Evolutionary conservation across 2,888 invertebrate species (phyloP).

Genomic region (Vanessa cardui): DNA sequence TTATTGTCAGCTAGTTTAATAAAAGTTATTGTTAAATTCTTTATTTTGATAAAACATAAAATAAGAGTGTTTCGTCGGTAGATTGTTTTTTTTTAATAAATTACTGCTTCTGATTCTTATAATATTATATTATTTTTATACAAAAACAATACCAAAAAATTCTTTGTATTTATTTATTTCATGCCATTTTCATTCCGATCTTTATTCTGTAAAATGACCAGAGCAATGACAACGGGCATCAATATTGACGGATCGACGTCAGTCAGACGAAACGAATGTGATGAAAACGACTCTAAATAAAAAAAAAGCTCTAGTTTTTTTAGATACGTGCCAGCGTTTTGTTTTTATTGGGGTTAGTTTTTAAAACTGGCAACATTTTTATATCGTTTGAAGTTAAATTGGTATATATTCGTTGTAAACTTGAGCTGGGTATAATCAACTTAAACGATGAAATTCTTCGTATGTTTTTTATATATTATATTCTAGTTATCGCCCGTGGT

Average conservation of each 20-base stretch:
- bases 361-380: conserved; percentile 20
- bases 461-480: background rate
- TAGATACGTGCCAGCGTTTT: conserved; percentile 10
- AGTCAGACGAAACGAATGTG: conserved; percentile 28
- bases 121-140: too few species aligned
- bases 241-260: conserved; percentile 31
- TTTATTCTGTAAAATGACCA: background rate
- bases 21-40: too few species aligned
- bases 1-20: too few species aligned
- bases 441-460: background rate
- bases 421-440: background rate
- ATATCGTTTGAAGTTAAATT: conserved; percentile 16
- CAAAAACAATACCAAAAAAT: background rate
- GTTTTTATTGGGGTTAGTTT: conserved; percentile 22
- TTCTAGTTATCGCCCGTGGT: too few species aligned
- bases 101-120: too few species aligned
- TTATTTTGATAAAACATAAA: too few species aligned
- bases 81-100: too few species aligned
- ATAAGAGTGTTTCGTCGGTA: too few species aligned
- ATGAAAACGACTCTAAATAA: conserved; percentile 30
- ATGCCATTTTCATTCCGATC: background rate
- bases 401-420: conserved; percentile 5
- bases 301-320: conserved; percentile 18
- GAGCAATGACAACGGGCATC: conserved; percentile 21
- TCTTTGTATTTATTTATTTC: background rate